Base-by-base conservation (phyloP, 1,140 invertebrate species). In the Heterodera schachtii region DNA sequence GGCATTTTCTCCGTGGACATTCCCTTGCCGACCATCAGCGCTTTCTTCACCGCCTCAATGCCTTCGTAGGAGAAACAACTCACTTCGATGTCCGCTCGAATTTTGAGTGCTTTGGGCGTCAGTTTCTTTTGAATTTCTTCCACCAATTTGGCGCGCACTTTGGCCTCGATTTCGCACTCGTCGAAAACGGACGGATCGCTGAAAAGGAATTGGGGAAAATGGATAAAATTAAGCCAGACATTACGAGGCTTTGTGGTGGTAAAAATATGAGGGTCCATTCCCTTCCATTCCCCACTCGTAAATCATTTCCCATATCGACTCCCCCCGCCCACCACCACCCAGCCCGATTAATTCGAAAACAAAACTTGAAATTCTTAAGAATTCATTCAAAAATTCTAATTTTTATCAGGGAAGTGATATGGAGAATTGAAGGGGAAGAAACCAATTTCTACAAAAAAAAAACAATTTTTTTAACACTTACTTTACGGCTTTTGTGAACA, bases 401-500 rank as follows among this genome's bases (percentile, higher is more conserved):
- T 31, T 31, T 31, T 31, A 31, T 31, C 31, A 31, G 31, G 1
- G 31, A 31, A 31, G 31, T 31, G 31, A 31, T 31, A 31, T 1
- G 31, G 31, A 31, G 31, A 31, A 31, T 31, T 31, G 31, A 31
- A 31, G 31, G 31, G 31, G 31, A 31, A 1, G 31, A 31, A 31
- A 31, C 31, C 31, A 31, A 31, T 31, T 31, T 31, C 31, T 31
- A 31, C 31, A 0, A 31, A 31, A 31, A 31, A 31, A 31, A 0
- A 31, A 31, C 31, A 31, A 31, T 31, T 31, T 31, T 31, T 31
- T 31, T 31, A 31, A 31, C 31, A 64, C 43, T 11, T 52, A 97
- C 96, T 94, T 92, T 74, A 98, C 96, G 86, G 96, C 95, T 91
- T 97, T 95, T 91, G 99, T 99, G 90, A 99, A 99, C 84, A 95